Evolutionary conservation across 2,113 vertebrate genomes (phyloP).

Genomic region (Bucco capensis): DNA sequence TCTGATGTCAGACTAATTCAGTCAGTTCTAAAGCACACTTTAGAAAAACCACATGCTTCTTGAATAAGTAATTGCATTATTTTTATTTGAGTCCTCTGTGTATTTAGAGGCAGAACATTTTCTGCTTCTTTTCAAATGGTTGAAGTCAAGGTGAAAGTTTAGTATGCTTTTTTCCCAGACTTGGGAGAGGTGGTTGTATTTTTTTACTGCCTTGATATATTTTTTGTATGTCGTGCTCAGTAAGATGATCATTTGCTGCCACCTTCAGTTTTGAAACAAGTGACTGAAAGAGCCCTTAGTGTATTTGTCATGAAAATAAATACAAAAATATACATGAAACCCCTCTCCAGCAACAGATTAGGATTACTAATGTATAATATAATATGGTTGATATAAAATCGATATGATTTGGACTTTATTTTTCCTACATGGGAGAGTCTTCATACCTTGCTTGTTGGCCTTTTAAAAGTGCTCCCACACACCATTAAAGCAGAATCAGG

Average conservation of each 20-base stretch:
- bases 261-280: conserved; percentile 38
- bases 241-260: conserved; percentile 32
- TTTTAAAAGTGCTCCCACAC: not conserved
- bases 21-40: not conserved
- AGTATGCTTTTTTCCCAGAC: not conserved
- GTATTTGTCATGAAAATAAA: not conserved
- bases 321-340: not conserved
- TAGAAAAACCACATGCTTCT: not conserved
- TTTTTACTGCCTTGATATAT: not conserved
- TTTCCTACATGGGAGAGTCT: not conserved
- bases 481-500: not conserved
- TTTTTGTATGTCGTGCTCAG: not conserved
- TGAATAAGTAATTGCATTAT: not conserved
- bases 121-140: not conserved
- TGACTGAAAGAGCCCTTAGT: not conserved
- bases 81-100: not conserved
- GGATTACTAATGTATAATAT: not conserved
- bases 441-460: not conserved
- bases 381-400: not conserved
- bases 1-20: not conserved
- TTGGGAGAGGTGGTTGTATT: not conserved
- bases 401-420: not conserved
- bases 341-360: not conserved
- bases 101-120: not conserved
- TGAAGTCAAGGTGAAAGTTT: not conserved